Evolutionary conservation across 2,113 vertebrate genomes (phyloP).

Genomic region (Aldabrachelys gigantea): DNA sequence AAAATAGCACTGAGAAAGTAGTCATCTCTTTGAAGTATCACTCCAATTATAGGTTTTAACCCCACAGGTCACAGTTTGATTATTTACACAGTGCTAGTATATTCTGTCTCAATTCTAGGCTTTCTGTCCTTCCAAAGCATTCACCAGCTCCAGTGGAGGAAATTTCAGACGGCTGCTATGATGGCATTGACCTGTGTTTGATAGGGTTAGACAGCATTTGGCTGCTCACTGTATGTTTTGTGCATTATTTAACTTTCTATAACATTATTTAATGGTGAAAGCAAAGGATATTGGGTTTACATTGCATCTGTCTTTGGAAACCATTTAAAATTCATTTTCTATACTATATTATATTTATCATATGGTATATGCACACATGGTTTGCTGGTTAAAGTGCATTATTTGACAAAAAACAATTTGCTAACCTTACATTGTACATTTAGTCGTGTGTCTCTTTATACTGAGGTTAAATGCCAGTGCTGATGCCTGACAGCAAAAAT

Average conservation of each 20-base stretch:
- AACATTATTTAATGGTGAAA: conserved; percentile 77
- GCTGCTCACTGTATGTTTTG: conserved; percentile 79
- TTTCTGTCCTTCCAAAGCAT: conserved; percentile 88
- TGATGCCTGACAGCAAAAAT: conserved; percentile 81
- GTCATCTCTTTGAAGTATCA: conserved; percentile 98
- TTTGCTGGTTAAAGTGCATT: conserved; percentile 44
- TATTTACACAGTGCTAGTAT: conserved; percentile 97
- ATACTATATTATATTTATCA: conserved; percentile 28
- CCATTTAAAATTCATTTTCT: conserved; percentile 47
- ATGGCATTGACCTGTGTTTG: conserved; percentile 89
- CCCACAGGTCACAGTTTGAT: conserved; percentile 96
- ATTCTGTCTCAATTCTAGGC: conserved; percentile 91
- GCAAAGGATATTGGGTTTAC: conserved; percentile 69
- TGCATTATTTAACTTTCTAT: conserved; percentile 82
- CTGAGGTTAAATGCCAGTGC: conserved; percentile 78
- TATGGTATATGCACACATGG: not conserved
- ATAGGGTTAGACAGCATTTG: conserved; percentile 87
- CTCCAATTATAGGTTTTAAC: conserved; percentile 99
- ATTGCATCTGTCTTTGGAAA: conserved; percentile 69
- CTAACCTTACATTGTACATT: conserved; percentile 73
- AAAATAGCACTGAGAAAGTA: conserved; percentile 90
- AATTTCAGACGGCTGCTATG: conserved; percentile 85
- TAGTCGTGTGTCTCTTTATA: conserved; percentile 74
- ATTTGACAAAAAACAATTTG: conserved; percentile 57
- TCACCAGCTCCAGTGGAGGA: conserved; percentile 83